Base-by-base conservation (phyloP, 30 jellyfish, hydroid and myxozoan genomes). In the Cassiopea andromeda region DNA sequence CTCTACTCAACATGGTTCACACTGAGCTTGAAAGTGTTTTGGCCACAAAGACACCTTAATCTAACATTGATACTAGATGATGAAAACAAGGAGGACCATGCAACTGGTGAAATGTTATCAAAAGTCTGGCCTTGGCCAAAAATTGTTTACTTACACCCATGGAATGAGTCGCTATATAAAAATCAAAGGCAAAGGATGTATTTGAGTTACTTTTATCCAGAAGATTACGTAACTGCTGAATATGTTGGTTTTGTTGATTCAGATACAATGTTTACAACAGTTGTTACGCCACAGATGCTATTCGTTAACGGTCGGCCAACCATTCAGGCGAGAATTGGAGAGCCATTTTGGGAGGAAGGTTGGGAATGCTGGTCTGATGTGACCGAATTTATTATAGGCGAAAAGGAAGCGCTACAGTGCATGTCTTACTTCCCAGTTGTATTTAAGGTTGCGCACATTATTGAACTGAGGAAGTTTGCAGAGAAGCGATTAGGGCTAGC, bases 231-330 rank as follows among this genome's bases (percentile, higher is more conserved):
- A 1, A 59, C 72, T 38, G 89, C 92, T 15, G 86, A 87, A 17
- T 92, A 48, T 81, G 92, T 92, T 47, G 97, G 96, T 15, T 92
- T 77, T 61, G 90, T 92, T n/a, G 97, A 92, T 80, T 73, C 89
- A 47, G 97, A 92, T 49, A 85, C 89, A 14, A 46, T 92, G 85
- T 84, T 92, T 71, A 79, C 84, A 38, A 45, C 95, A 1, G 87
- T 81, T 19, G 96, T 92, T 59, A 92, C 97, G 18, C 96, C 95
- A 14, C 48, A 79, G n/a, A 14, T 61, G 48, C 16, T 85, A 48
- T 92, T 80, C 60, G 57, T 82, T 73, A 54, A 66, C 2, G 60
- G 58, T 13, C 46, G 47, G 73, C 91, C 84, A 5, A 75, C 82
- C 27, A 84, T 83, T 48, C 91, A 83, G 66, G 91, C 91, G 77